Base-by-base conservation (phyloP, 1,140 invertebrate species). In the Diploscapter pachys region DNA sequence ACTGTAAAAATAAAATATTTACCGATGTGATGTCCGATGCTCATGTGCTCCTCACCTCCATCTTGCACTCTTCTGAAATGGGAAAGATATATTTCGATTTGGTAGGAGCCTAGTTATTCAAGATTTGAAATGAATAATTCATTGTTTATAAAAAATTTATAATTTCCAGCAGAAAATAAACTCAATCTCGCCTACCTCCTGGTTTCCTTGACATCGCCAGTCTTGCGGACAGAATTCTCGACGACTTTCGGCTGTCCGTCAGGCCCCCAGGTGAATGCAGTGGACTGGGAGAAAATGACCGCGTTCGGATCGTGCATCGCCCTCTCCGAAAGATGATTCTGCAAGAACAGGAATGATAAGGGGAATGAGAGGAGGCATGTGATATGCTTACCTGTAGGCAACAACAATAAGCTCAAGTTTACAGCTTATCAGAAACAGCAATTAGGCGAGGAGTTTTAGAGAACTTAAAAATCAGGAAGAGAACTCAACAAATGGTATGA, bases 131-230 rank as follows among this genome's bases (percentile, higher is more conserved):
- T n/a, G n/a, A 73, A 4, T 4, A 66, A 31, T 3, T 79, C 31
- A 53, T 80, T 48, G 78, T n/a, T n/a, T 54, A 79, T 54, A 13
- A 9, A 74, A 62, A n/a, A 80, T 77, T 31, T 31, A 31, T 31
- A 31, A 52, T 53, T 52, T 56, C 9, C 3, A 5, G 13, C 31
- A 2, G 31, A 4, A 53, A 50, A 57, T 48, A 31, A 48, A 51
- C 48, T 4, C 54, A n/a, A 56, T 31, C 31, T 31, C 31, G 31
- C 31, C 31, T 63, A 82, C 75, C 78, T 67, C 49, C 81, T 72
- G 4, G 82, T 83, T 61, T 83, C 82, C 9, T 80, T 82, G 2
- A 84, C 83, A 71, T 84, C 84, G 31, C 82, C 82, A 49, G 78
- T 78, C 66, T 83, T 84, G 51, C 83, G 71, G 55, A 81, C 80